Evolutionary conservation across 2,888 invertebrate species (phyloP), one percentile per base, ranked within the genome.

Genomic region (Meghimatium bilineatum): DNA sequence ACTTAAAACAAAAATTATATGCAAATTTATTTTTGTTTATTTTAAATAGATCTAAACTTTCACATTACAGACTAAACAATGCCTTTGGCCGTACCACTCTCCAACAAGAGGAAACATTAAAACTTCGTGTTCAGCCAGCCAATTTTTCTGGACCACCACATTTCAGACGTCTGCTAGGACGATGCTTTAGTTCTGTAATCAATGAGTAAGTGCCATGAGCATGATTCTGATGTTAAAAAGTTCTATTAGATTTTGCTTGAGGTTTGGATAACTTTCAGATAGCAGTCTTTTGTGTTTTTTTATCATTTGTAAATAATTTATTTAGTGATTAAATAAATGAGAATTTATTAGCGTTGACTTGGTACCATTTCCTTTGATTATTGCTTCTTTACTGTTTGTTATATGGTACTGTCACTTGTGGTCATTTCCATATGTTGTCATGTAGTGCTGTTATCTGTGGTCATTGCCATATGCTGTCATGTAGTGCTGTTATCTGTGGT

Each of bases 61-160:
- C 1, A 29, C 17, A 56, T 52, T 44, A 26, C 75, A 85, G 82
- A 6, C 69, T 85, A 23, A 80, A 60, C 71, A 83, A 80, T 49
- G 12, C 34, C 20, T 72, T 14, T 80, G 49, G n/a, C 36, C 74
- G n/a, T 5, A 26, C 23, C 32, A 72, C n/a, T n/a, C 29, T 26
- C 10, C 63, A 66, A 20, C 82, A 63, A 44, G 87, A 87, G 5
- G 83, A 85, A 8, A 88, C 86, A n/a, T 87, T 93, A n/a, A 90
- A 89, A 66, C 90, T 91, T 89, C 88, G 92, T 71, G 87, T 93
- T 26, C 88, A 88, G 78, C 92, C 93, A 36, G 90, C 92, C 17
- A 91, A 91, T 81, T 92, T 93, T 87, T 91, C 92, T 38, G 93
- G 93, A 32, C 93, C 93, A 52, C 85, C 86, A 32, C 91, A 93